These are phyloP conservation scores for Sarcophaga caerulescens DNA, from an alignment of 2,888 invertebrate genomes.

Conservation along the genomic window DNA sequence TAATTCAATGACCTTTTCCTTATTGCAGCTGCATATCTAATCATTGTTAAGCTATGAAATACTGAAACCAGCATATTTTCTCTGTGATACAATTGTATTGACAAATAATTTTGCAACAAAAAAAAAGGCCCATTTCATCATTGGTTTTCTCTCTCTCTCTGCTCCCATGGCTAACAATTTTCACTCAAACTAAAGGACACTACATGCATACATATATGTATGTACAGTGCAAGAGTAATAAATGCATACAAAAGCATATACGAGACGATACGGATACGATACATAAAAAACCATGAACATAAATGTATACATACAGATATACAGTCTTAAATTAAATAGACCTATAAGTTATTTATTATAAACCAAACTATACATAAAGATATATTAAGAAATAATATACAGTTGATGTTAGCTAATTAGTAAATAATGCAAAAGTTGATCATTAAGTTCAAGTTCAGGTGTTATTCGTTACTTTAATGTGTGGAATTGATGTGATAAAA, in stretches of 20 bases:
- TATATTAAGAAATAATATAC: neutral
- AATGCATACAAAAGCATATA: neutral
- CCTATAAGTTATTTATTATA: slow-evolving; percentile 39
- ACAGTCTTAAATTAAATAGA: neutral
- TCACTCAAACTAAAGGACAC: slow-evolving; percentile 40
- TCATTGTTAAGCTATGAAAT: slow-evolving; percentile 22
- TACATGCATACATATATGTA: neutral
- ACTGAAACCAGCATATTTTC: slow-evolving; percentile 51
- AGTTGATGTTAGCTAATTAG: neutral
- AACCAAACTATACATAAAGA: neutral
- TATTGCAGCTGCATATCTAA: neutral
- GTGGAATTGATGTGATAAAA: too few species aligned
- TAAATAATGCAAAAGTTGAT: neutral
- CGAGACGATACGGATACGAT: too few species aligned
- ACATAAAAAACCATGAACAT: neutral
- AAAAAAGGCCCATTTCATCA: neutral
- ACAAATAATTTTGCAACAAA: neutral
- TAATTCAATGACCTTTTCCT: neutral
- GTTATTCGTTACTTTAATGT: too few species aligned
- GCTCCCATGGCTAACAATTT: neutral
- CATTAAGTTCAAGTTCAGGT: too few species aligned
- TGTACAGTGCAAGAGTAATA: neutral
- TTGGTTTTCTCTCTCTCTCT: neutral
- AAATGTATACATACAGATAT: neutral
- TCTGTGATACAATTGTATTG: slow-evolving; percentile 2